Evolutionary conservation across 1,140 invertebrate genomes (phyloP), one percentile per base, ranked within the genome.

Genomic region (Drosophila busckii): DNA sequence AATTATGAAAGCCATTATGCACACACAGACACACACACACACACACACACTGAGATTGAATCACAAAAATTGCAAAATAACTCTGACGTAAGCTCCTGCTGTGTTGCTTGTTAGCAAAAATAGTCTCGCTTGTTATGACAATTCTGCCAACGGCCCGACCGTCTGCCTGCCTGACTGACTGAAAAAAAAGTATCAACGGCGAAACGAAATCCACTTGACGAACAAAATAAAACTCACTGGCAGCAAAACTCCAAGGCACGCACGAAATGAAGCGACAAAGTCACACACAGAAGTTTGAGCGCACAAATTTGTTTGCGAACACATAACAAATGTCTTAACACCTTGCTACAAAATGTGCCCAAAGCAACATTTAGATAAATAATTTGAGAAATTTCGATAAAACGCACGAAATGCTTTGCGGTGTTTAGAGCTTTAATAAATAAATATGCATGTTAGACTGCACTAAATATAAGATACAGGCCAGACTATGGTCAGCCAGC

Each of bases 221-320:
- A 32, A 55, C 42, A 67, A 48, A 62, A 63, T 63, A 46, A 59
- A 68, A 59, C 28, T 22, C 41, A 38, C 13, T 34, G 26, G 1
- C 13, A 58, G 20, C 26, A 25, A 22, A 50, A 32, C 54, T 31
- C 10, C 10, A 10, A 60, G 25, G 52, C 32, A 52, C 40, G 40
- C 56, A 56, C 38, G 34, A 52, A 62, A 50, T 69, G 35, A 62
- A 62, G 66, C 53, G 56, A 55, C 58, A 78, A 80, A 78, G 63
- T 78, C 63, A 68, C 62, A 64, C 49, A 67, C n/a, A n/a, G n/a
- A 78, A 71, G 64, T 62, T 68, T 45, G 54, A 46, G 26, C 45
- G 44, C 58, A 64, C 53, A 60, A 59, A 78, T 64, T 70, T 78
- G 37, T 78, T 70, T 78, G 37, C 70, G 31, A 78, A 42, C 54